phyloP scores from a whole-genome alignment of 2,113 vertebrate species.

The Sebastes schlegelii region DNA sequence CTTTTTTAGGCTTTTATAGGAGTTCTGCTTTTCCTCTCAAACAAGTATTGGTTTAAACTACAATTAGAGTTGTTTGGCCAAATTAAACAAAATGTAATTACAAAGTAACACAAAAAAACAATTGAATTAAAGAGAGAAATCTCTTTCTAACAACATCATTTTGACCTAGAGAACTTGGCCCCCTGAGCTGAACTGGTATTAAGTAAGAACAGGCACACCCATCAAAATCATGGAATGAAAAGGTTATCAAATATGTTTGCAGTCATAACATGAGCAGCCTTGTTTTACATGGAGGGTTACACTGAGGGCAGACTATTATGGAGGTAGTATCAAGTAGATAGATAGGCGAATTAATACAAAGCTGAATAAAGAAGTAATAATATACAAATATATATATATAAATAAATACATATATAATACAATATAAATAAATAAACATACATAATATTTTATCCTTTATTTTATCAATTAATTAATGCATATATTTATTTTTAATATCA shows the following conservation, averaged over 20 bases:
- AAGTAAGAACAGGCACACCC: background rate
- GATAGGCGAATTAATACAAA: too few relatives aligned
- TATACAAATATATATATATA: too few relatives aligned
- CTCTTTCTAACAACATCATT: background rate
- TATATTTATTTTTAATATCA: too few relatives aligned
- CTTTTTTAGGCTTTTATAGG: background rate
- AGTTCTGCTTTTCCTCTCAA: background rate
- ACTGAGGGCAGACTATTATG: too few relatives aligned
- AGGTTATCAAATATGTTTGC: background rate
- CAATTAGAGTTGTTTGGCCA: background rate
- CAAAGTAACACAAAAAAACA: background rate
- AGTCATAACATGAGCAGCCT: too few relatives aligned
- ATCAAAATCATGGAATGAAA: background rate
- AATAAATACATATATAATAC: too few relatives aligned
- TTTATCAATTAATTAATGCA: too few relatives aligned
- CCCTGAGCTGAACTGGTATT: background rate
- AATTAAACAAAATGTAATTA: conserved; percentile 18
- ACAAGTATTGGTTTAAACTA: background rate
- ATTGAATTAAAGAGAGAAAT: background rate
- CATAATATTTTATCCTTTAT: too few relatives aligned
- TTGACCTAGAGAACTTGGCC: background rate
- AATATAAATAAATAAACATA: too few relatives aligned
- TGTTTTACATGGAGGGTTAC: too few relatives aligned
- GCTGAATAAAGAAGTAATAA: too few relatives aligned
- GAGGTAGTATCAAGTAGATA: too few relatives aligned